These are phyloP conservation scores for Tokudaia muenninki DNA, from an alignment of 2,797 vertebrate species.

Conservation along the genomic window DNA sequence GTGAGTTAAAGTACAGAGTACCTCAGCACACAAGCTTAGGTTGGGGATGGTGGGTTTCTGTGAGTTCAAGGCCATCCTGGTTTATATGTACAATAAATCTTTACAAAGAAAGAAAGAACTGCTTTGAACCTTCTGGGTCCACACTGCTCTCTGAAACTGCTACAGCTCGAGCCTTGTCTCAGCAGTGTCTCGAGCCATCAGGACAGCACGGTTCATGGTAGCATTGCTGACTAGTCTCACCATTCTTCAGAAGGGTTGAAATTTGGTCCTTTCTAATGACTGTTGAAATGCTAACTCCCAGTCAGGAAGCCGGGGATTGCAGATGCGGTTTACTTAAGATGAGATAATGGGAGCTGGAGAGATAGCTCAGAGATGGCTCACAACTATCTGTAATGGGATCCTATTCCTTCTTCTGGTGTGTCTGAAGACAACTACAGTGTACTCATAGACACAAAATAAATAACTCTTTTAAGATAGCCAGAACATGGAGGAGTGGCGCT, in stretches of 20 bases:
- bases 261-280: background rate
- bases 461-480: no score
- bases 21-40: no score
- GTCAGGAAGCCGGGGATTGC: background rate
- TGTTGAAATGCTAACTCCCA: background rate
- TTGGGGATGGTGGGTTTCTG: no score
- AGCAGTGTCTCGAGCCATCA: background rate
- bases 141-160: background rate
- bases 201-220: background rate
- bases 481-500: background rate
- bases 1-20: no score
- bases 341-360: background rate
- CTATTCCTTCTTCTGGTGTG: no score
- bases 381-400: no score
- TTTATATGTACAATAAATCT: background rate
- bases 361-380: no score
- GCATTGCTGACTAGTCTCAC: background rate
- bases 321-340: background rate
- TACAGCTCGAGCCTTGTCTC: background rate
- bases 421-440: no score
- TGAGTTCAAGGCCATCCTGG: background rate
- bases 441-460: no score
- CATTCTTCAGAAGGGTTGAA: background rate
- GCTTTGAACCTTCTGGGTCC: background rate
- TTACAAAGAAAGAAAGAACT: background rate